phyloP scores from a whole-genome alignment of 2,888 invertebrate species.

The Ptychoptera albimana region DNA sequence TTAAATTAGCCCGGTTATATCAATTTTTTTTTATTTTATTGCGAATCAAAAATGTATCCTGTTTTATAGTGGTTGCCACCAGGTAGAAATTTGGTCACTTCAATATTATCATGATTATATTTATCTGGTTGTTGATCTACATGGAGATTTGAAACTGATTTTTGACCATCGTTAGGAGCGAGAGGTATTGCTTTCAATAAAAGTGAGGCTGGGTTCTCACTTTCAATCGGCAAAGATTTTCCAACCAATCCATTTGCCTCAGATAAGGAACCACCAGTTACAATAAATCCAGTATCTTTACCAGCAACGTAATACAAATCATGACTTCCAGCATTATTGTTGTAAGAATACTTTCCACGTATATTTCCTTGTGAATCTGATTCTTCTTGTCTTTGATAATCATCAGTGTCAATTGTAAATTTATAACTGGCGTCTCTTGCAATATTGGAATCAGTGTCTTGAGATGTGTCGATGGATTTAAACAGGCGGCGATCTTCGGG shows the following conservation, averaged over 20 bases:
- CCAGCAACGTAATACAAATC: slow-evolving; percentile 52
- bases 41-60: neutral
- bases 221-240: neutral
- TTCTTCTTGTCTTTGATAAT: slow-evolving; percentile 17
- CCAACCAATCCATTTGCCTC: slow-evolving; percentile 13
- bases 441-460: slow-evolving; percentile 8
- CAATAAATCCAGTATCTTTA: slow-evolving; percentile 42
- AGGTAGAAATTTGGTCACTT: neutral
- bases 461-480: neutral
- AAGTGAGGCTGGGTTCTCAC: too few relatives aligned
- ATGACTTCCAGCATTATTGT: slow-evolving; percentile 49
- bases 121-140: too few relatives aligned
- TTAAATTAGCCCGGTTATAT: too few relatives aligned
- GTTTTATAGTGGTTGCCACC: neutral
- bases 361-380: neutral
- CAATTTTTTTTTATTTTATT: too few relatives aligned
- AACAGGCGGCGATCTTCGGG: neutral
- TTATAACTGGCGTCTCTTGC: slow-evolving; percentile 18
- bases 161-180: too few relatives aligned
- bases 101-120: neutral
- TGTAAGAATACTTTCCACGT: slow-evolving; percentile 35
- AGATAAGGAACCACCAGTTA: slow-evolving; percentile 16
- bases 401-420: slow-evolving; percentile 20
- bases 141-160: too few relatives aligned
- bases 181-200: too few relatives aligned